Base-by-base conservation (phyloP, 64 coral and sea anemone species). In the Astreopora myriophthalma region DNA sequence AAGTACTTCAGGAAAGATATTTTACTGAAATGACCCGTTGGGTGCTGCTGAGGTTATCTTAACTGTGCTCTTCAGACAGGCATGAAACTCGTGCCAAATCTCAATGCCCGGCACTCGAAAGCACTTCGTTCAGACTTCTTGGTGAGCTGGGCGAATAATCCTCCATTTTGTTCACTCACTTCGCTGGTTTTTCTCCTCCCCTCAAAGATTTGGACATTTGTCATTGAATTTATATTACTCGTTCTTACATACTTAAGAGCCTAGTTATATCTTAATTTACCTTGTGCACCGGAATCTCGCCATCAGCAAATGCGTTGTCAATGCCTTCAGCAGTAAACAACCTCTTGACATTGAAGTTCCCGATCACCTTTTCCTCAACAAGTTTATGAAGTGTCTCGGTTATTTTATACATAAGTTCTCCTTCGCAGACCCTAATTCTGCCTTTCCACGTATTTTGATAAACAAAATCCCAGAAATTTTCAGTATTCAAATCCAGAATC, bases 351-450 rank as follows among this genome's bases (percentile, higher is more conserved):
- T 29, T 34, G 13, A 80, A 80, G 29, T 60, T 22, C 31, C 44
- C 30, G 58, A 80, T 32, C 49, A 57, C 49, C 9, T 20, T 58
- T 22, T 33, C 24, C 6, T 6, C 34, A 13, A 82, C 32, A 37
- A 82, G 79, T 19, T 19, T 82, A 25, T 82, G 63, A 5, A 82
- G 17, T 25, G 52, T 82, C 28, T 82, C 79, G 3, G 52, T 82
- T 27, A 82, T 38, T 63, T 24, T 82, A 13, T 82, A 82, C 79
- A 64, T 82, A 24, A 82, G 55, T 13, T 82, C 79, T 37, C 79
- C 79, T 24, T 82, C 79, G 12, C 79, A 82, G n/a, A 82, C 79
- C 12, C 79, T 82, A 64, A 82, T 63, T 63, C 79, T 82, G 9
- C 79, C 79, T 37, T 82, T 63, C 79, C 79, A 82, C 3, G 6